Percentiles rank a stretch among this genome's conserved stretches.
Evolutionary conservation across 1,140 invertebrate species (phyloP).

Genomic region (honey bee (Apis mellifera)): DNA sequence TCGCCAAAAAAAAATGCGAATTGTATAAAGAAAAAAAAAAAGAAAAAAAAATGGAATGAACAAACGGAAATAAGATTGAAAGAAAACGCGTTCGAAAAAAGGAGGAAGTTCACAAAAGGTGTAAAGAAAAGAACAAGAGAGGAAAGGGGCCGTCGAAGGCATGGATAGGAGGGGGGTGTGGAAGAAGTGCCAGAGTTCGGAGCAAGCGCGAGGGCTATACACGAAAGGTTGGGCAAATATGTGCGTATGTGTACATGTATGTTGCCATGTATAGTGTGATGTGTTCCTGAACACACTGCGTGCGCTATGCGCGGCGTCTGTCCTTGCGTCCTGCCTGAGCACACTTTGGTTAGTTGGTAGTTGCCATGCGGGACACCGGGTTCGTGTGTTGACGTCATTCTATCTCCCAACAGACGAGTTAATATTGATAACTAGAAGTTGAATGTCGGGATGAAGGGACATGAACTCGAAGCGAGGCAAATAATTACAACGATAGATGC

Average conservation of each 20-base stretch:
- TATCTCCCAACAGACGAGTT: constrained; percentile 72
- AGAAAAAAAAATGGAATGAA: neutral
- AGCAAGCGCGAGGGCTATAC: constrained; percentile 31
- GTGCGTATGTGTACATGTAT: neutral
- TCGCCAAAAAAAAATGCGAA: neutral
- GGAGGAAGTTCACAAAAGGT: constrained; percentile 43
- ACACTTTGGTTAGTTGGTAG: constrained; percentile 43
- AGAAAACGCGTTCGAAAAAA: constrained; percentile 48
- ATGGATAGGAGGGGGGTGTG: neutral
- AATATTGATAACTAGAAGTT: constrained; percentile 75
- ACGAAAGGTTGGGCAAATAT: neutral
- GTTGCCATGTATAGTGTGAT: too few species aligned
- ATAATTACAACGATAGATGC: too few species aligned
- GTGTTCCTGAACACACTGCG: constrained; percentile 27
- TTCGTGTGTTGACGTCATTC: constrained; percentile 71
- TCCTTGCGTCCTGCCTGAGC: constrained; percentile 64
- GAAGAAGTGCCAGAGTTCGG: neutral
- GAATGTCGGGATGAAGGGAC: constrained; percentile 32
- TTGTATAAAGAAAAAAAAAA: neutral
- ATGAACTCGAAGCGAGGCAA: neutral
- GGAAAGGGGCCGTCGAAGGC: neutral
- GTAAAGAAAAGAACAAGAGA: constrained; percentile 28
- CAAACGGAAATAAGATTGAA: constrained; percentile 38
- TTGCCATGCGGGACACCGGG: constrained; percentile 75
- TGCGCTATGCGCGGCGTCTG: constrained; percentile 45